A percentile compares a stretch with the other conserved stretches of the same genome.
phyloP scores from a whole-genome alignment of 2,113 vertebrate species.

The Anser cygnoides region DNA sequence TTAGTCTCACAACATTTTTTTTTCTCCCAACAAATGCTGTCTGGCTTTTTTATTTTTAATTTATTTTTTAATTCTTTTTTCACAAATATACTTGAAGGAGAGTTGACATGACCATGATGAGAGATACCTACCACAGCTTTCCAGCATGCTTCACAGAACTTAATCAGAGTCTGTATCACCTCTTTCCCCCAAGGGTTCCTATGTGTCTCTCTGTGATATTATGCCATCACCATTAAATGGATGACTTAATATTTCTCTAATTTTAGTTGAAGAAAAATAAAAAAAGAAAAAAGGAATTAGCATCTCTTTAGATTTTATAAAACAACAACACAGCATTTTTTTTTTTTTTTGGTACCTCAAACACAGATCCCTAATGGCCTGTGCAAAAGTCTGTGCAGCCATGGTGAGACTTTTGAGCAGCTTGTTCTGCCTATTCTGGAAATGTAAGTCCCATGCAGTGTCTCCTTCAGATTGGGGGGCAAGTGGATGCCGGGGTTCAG shows the following conservation, averaged over 20 bases:
- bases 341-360: neutral
- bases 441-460: neutral
- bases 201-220: neutral
- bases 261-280: neutral
- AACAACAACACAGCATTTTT: neutral
- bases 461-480: neutral
- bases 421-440: neutral
- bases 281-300: neutral
- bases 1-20: neutral
- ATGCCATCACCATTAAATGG: neutral
- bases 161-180: neutral
- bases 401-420: too few relatives aligned
- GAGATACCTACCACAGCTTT: neutral
- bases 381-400: neutral
- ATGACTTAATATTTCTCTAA: neutral
- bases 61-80: neutral
- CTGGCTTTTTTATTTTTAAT: neutral
- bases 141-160: neutral
- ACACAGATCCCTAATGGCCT: neutral
- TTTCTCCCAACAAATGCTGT: neutral
- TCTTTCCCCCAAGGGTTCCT: neutral
- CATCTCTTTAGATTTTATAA: neutral
- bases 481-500: accelerated
- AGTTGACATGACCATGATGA: neutral
- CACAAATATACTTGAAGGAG: neutral